A percentile compares a stretch with the other conserved stretches of the same genome.
Conservation (phyloP, 2,113 vertebrate species). For the Acanthisitta chloris region DNA sequence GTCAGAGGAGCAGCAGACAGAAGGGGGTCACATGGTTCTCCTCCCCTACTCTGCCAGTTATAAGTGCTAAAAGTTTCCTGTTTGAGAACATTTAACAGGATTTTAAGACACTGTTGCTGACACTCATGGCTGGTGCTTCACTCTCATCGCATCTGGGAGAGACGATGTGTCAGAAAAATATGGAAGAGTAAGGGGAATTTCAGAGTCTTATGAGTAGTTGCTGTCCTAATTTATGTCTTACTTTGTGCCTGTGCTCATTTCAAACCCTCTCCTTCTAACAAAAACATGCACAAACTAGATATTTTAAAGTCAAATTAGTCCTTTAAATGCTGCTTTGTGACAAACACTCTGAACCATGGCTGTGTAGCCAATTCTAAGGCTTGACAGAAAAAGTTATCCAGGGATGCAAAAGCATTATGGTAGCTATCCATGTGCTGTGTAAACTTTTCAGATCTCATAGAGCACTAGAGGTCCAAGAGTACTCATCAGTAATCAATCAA, state of each 20-base stretch:
- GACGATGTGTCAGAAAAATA: conserved; percentile 14
- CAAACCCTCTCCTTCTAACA: conserved; percentile 24
- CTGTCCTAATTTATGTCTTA: conserved; percentile 44
- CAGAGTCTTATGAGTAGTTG: background rate
- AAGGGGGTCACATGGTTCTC: background rate
- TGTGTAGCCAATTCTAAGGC: background rate
- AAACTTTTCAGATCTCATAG: background rate
- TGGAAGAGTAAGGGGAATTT: conserved; percentile 27
- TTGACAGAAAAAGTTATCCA: conserved; percentile 14
- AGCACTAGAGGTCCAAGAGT: background rate
- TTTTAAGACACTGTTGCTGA: conserved; percentile 20
- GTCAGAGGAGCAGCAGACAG: conserved; percentile 17
- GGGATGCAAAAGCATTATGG: background rate
- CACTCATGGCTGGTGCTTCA: background rate
- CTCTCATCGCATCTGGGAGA: background rate
- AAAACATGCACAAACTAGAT: conserved; percentile 37
- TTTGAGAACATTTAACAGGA: conserved; percentile 11
- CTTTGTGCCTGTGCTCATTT: conserved; percentile 46
- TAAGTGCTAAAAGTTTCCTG: conserved; percentile 2
- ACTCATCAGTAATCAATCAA: background rate
- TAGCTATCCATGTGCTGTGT: background rate
- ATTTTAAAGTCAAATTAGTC: conserved; percentile 57
- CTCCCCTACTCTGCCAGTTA: background rate
- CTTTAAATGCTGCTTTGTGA: conserved; percentile 46
- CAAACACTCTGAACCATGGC: background rate